Evolutionary conservation across 1,140 invertebrate species (phyloP).

Genomic region (honey bee (Apis mellifera)): Amel_HAv3.1 CM009943.2:8925501-8926000

Average conservation of each 20-base stretch:
- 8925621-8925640: constrained; percentile 46
- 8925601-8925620: constrained; percentile 49
- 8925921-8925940: too few relatives aligned
- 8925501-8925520: not conserved
- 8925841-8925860: too few relatives aligned
- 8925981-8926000: too few relatives aligned
- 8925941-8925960: too few relatives aligned
- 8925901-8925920: too few relatives aligned
- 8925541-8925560: constrained; percentile 24
- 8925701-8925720: constrained; percentile 23
- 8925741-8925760: not conserved
- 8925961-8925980: too few relatives aligned
- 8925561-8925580: constrained; percentile 26
- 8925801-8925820: too few relatives aligned
- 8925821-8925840: too few relatives aligned
- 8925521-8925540: not conserved
- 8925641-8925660: not conserved
- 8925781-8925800: not conserved
- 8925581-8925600: constrained; percentile 38
- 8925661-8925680: not conserved
- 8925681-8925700: not conserved
- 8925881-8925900: too few relatives aligned
- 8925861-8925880: too few relatives aligned
- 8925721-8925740: not conserved
- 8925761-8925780: constrained; percentile 1